A percentile compares a stretch with the other conserved stretches of the same genome.
These are phyloP conservation scores for Equus przewalskii DNA, from an alignment of 2,113 vertebrate genomes.

Conservation along the genomic window DNA sequence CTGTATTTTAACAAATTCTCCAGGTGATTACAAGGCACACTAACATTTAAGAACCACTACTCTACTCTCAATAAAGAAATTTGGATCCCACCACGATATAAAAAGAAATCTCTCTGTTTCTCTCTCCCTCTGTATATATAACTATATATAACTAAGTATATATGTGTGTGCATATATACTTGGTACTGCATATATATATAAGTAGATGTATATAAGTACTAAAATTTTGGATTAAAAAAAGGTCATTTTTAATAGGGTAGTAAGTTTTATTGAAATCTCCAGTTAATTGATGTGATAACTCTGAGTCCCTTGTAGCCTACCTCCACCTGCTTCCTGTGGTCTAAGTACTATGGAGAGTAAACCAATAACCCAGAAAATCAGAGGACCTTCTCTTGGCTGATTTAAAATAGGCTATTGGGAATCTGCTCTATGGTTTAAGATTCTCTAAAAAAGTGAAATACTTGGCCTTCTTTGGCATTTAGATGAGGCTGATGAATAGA, in stretches of 20 bases:
- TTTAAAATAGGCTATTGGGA: constrained; percentile 3
- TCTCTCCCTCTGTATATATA: not conserved
- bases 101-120: not conserved
- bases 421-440: not conserved
- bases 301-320: not conserved
- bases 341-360: not conserved
- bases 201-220: not conserved
- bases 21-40: not conserved
- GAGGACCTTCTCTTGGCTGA: not conserved
- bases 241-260: not conserved
- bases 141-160: not conserved
- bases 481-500: not conserved
- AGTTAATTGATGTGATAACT: not conserved
- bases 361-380: not conserved
- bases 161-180: not conserved
- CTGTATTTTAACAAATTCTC: not conserved
- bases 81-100: not conserved
- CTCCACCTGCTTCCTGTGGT: not conserved
- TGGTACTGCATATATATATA: not conserved
- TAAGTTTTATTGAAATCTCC: not conserved
- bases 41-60: not conserved
- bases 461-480: not conserved
- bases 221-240: not conserved
- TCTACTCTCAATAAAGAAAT: not conserved
- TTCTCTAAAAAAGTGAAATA: not conserved